Evolutionary conservation across 2,888 invertebrate species (phyloP), one percentile per base, ranked within the genome.

Genomic region (Drosophila subquinaria): DNA sequence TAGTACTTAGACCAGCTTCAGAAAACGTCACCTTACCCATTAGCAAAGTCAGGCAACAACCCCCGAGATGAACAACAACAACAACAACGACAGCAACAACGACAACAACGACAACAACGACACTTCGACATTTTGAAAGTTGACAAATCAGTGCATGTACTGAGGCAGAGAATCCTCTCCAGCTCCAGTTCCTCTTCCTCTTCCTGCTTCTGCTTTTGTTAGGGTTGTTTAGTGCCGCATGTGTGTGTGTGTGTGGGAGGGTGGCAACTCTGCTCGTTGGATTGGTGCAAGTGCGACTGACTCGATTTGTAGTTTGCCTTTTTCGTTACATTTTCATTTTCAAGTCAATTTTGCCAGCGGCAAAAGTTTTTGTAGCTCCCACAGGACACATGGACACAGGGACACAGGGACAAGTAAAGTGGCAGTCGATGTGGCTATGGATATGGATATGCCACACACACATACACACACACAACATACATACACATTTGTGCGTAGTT

Each of bases 91-190:
- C 33, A 11, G 13, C 48, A 15, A 23, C 48, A 20, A 30, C 77
- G 60, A 73, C 59, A 20, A 30, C 77, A 62, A 73, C 59, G n/a
- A 47, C 65, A 33, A 78, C 76, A 65, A 69, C 82, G 70, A 83
- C 88, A 88, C 83, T 86, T 89, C 88, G 88, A 89, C 87, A 89
- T 89, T 87, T 89, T 85, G 66, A 88, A 90, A 90, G 89, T 90
- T 89, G 90, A 89, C 89, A 89, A 89, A 89, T 89, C 89, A 89
- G 88, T 90, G 89, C 84, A 84, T 89, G 85, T 87, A 73, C 64
- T n/a, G 23, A 48, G 48, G 3, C 10, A 33, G 45, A 53, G 53
- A 40, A 64, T 50, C 59, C 33, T 27, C 47, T 20, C 17, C 51
- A 51, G 36, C 51, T 35, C 13, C 20, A 9, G 51, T 10, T 17